Evolutionary conservation across 2,888 invertebrate species (phyloP).

Genomic region (Rotaria macrura): DNA sequence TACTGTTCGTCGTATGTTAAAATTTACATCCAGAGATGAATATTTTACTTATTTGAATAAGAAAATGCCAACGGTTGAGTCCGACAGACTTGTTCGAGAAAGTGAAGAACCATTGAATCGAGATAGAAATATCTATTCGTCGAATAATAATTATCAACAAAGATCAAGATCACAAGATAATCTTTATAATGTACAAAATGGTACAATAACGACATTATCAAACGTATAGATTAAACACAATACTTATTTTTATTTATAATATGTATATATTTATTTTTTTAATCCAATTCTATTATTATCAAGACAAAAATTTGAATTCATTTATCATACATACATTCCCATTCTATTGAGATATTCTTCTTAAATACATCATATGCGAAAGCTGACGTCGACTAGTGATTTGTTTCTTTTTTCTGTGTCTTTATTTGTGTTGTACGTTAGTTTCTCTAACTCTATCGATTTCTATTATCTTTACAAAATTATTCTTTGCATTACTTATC

Average conservation of each 20-base stretch:
- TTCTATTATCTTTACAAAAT: neutral
- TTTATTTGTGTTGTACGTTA: neutral
- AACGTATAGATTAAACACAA: neutral
- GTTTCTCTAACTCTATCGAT: neutral
- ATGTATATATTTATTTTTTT: too few relatives aligned
- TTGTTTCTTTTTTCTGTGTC: too few relatives aligned
- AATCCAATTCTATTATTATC: neutral
- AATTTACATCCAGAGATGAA: slow-evolving; percentile 21
- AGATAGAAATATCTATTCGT: neutral
- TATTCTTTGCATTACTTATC: neutral
- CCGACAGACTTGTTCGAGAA: slow-evolving; percentile 10
- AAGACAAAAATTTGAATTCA: neutral
- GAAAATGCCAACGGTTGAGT: neutral
- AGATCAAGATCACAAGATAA: neutral
- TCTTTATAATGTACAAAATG: neutral
- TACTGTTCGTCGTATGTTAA: slow-evolving; percentile 28
- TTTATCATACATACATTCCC: neutral
- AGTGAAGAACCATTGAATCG: neutral
- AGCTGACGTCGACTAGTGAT: too few relatives aligned
- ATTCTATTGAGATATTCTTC: neutral
- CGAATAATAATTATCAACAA: neutral
- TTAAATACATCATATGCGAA: too few relatives aligned
- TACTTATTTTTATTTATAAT: too few relatives aligned
- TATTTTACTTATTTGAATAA: slow-evolving; percentile 26
- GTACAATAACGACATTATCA: neutral